These are phyloP conservation scores for Drosophila pallidifrons DNA, from an alignment of 1,140 invertebrate species.

Conservation along the genomic window DNA sequence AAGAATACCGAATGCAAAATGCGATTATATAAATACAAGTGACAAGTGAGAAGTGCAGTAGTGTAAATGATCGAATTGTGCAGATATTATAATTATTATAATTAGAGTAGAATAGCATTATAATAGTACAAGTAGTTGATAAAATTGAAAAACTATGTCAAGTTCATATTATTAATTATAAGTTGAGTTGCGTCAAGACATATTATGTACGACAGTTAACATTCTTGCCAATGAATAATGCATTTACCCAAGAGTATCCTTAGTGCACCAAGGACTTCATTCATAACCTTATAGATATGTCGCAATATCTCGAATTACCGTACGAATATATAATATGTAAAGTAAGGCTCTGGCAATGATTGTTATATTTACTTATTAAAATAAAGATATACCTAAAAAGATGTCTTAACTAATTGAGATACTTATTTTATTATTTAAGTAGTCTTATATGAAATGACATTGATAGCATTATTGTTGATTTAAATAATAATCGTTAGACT, in stretches of 20 bases:
- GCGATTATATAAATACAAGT: constrained; percentile 33
- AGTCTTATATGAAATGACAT: no score
- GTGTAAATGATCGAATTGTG: constrained; percentile 42
- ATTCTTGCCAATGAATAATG: constrained; percentile 14
- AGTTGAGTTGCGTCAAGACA: constrained; percentile 30
- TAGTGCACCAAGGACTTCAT: neutral
- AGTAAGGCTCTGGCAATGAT: constrained; percentile 3
- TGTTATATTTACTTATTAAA: neutral
- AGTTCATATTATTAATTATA: constrained; percentile 2
- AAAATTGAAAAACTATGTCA: constrained; percentile 34
- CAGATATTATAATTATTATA: constrained; percentile 24
- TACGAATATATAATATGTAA: neutral
- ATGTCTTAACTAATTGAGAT: neutral
- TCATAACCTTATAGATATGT: neutral
- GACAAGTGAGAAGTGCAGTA: constrained; percentile 31
- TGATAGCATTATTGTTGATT: no score
- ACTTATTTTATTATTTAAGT: neutral
- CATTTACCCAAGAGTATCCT: constrained; percentile 3
- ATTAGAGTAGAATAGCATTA: constrained; percentile 15
- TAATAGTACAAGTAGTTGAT: constrained; percentile 7
- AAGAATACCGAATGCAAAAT: constrained; percentile 43
- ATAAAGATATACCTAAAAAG: neutral
- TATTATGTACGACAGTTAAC: constrained; percentile 31
- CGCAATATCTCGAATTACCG: no score
- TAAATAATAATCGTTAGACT: no score